phyloP scores from a whole-genome alignment of 37 sponge, comb jelly and placozoan genomes.

The Haliclona indistincta region DNA sequence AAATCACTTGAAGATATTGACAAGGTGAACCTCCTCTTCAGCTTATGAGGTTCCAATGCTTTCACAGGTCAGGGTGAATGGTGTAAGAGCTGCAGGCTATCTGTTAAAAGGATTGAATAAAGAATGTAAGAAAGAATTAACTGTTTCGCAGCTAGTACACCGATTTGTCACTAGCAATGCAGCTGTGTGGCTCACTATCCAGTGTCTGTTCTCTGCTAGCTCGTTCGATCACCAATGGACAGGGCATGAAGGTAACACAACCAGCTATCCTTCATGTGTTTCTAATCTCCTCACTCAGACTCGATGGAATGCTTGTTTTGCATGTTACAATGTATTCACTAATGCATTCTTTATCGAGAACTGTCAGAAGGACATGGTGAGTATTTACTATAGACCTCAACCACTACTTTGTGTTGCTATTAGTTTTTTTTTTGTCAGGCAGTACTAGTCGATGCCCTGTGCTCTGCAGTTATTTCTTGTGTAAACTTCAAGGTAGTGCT shows the following conservation, averaged over 20 bases:
- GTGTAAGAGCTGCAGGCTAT: slow-evolving; percentile 55
- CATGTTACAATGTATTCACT: slow-evolving; percentile 48
- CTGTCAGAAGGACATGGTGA: slow-evolving; percentile 12
- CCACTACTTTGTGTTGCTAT: not conserved
- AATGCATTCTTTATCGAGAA: slow-evolving; percentile 22
- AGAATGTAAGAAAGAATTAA: not conserved
- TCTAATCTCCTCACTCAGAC: slow-evolving; percentile 8
- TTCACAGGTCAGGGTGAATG: slow-evolving; percentile 53
- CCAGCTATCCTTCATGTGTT: not conserved
- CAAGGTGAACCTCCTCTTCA: slow-evolving; percentile 10
- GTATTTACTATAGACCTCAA: not conserved
- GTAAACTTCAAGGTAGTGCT: slow-evolving; percentile 60
- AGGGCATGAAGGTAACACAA: no score
- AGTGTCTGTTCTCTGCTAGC: no score
- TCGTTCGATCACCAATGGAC: no score
- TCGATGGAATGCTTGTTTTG: slow-evolving; percentile 78
- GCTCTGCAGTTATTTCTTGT: slow-evolving; percentile 34
- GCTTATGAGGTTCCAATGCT: not conserved
- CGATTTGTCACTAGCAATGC: not conserved
- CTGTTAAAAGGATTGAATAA: slow-evolving; percentile 29
- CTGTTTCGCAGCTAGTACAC: not conserved
- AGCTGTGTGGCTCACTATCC: no score
- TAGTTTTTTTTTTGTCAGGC: slow-evolving; percentile 10
- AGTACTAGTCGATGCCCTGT: slow-evolving; percentile 26
- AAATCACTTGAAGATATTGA: slow-evolving; percentile 32